phyloP scores from a whole-genome alignment of 2,888 invertebrate genomes.

The Ectemnius lituratus region DNA sequence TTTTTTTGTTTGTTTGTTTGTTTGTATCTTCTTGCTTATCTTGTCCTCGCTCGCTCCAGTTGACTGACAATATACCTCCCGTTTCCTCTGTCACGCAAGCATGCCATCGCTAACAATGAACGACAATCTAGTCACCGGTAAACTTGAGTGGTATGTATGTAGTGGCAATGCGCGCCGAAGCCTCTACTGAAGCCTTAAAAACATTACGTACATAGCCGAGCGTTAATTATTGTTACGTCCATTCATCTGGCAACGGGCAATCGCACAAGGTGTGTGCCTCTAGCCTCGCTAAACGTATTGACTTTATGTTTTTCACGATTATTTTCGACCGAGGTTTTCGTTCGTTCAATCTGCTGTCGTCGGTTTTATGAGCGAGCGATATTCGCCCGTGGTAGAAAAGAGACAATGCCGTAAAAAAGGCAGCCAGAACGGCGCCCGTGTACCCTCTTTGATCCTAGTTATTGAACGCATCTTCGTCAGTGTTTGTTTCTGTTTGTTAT shows the following conservation, averaged over 20 bases:
- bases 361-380: neutral
- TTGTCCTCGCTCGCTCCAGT: no score
- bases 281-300: conserved; percentile 22
- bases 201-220: conserved; percentile 8
- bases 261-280: no score
- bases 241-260: neutral
- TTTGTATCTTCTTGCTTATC: no score
- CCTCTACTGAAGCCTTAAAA: conserved; percentile 29
- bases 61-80: no score
- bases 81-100: no score
- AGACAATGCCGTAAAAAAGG: conserved; percentile 11
- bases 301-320: conserved; percentile 30
- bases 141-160: no score
- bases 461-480: conserved; percentile 30
- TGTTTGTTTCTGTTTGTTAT: neutral
- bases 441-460: conserved; percentile 47
- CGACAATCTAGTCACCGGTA: no score
- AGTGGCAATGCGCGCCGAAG: conserved; percentile 16
- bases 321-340: neutral
- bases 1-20: no score
- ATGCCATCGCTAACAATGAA: no score
- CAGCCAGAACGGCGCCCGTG: conserved; percentile 22
- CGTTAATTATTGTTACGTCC: conserved; percentile 20
- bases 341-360: neutral
- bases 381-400: conserved; percentile 19